Percentiles rank a stretch among this genome's conserved stretches.
These are phyloP conservation scores for Diogma glabrata DNA, from an alignment of 2,888 invertebrate species.

Conservation along the genomic window DNA sequence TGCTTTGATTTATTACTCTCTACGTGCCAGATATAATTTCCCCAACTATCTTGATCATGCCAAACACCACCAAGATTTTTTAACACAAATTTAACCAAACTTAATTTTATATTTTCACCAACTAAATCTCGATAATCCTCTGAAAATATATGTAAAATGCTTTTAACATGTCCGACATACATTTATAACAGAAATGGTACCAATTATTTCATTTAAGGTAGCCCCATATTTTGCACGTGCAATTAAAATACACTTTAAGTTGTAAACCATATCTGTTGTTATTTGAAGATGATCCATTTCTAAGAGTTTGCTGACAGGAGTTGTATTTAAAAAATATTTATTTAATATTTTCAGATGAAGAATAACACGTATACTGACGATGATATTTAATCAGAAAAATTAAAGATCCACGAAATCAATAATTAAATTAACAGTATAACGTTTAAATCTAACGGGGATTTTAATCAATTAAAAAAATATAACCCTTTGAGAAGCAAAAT, in stretches of 20 bases:
- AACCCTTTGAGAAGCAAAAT: too few species aligned
- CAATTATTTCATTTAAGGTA: constrained; percentile 30
- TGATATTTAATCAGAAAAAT: too few species aligned
- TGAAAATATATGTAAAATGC: constrained; percentile 14
- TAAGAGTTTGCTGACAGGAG: too few species aligned
- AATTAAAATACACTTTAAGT: constrained; percentile 26
- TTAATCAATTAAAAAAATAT: too few species aligned
- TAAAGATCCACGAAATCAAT: too few species aligned
- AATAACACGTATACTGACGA: too few species aligned
- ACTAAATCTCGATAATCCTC: constrained; percentile 30
- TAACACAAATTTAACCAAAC: constrained; percentile 29
- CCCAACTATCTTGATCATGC: constrained; percentile 26
- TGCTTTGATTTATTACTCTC: constrained; percentile 29
- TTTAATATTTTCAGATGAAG: too few species aligned
- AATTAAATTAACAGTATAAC: too few species aligned
- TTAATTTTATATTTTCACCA: constrained; percentile 28
- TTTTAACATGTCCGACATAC: not conserved
- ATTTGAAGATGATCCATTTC: too few species aligned
- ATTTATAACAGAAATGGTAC: constrained; percentile 19
- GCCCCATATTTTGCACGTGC: constrained; percentile 31
- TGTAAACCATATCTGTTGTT: too few species aligned
- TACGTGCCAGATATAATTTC: constrained; percentile 31
- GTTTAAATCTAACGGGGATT: too few species aligned
- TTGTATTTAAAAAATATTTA: too few species aligned
- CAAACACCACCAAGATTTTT: constrained; percentile 29